Evolutionary conservation across 2,113 vertebrate species (phyloP).

Genomic region (Prunella fulvescens): DNA sequence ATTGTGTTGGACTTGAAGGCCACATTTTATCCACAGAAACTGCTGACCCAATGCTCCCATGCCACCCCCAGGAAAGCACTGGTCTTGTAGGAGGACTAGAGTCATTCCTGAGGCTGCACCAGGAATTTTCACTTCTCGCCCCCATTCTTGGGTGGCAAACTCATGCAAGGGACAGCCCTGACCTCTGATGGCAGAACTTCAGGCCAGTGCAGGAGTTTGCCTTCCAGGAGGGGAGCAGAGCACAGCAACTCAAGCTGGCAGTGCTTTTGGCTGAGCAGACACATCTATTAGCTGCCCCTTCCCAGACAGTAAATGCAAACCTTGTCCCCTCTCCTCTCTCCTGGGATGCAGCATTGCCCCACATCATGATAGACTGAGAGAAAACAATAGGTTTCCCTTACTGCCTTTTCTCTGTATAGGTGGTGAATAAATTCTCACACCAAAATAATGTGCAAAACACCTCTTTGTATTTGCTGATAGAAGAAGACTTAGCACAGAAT

Average conservation of each 20-base stretch:
- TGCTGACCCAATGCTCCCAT: neutral
- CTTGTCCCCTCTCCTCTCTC: neutral
- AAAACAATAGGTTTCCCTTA: neutral
- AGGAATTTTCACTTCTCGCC: neutral
- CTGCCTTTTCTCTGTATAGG: neutral
- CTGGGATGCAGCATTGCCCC: neutral
- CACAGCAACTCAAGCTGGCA: neutral
- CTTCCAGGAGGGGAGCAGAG: neutral
- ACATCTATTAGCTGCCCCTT: neutral
- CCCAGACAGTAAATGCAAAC: neutral
- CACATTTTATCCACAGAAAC: neutral
- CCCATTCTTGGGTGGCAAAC: neutral
- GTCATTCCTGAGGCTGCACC: accelerated
- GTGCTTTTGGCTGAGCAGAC: neutral
- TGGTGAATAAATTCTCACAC: neutral
- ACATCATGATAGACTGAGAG: neutral
- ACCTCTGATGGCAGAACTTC: neutral
- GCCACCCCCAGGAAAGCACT: neutral
- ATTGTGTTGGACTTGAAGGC: neutral
- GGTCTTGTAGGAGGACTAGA: neutral
- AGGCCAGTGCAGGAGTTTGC: neutral
- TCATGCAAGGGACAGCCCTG: accelerated
- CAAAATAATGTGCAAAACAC: neutral
- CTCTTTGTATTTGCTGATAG: neutral
- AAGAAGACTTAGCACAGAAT: neutral